Base-by-base conservation (phyloP, 2,113 vertebrate genomes). In the Percopsis transmontana region DNA sequence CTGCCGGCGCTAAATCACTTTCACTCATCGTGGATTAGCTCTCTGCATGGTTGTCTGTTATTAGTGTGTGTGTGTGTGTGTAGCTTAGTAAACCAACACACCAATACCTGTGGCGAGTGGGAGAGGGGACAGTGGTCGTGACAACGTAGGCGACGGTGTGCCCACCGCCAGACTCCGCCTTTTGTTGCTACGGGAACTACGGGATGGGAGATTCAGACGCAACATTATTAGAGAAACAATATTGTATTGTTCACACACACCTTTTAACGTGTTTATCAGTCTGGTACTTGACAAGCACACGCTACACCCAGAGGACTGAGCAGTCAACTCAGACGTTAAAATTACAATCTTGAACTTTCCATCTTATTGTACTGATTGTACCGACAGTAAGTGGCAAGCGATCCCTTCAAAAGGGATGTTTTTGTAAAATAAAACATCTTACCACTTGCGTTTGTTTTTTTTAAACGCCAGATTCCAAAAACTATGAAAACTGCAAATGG, bases 121-220 rank as follows among this genome's bases (percentile, higher is more conserved):
- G 45, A 97, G 92, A 0, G 96, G 96, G 0, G 96, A 98, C 2
- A 98, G 93, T 0, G 96, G 96, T 13, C 96, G 89, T 0, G 96
- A 98, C 21, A 97, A 92, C 0, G 96, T 97, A 0, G 96, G 96
- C 0, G 96, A 97, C 0, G 96, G 94, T 0, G 94, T 95, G 18
- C 95, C 95, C 0, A 97, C 94, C 7, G 94, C 93, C 64, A 98
- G 87, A 68, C 94, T 96, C 80, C 95, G 96, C 70, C 95, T 93
- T 67, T 95, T 97, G 86, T 93, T 95, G 58, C 94, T 98, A 38
- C 96, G 92, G 60, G 94, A 94, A 66, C 96, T 98, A 73, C 57
- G 67, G 66, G 67, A 69, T 61, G 38, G 66, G 53, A 24, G 27
- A 15, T 15, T 16, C 15, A 12, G 60, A 45, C 64, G 21, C 73